A percentile compares a stretch with the other conserved stretches of the same genome.
Evolutionary conservation across 1,140 invertebrate genomes (phyloP).

Genomic region (Physella acuta): DNA sequence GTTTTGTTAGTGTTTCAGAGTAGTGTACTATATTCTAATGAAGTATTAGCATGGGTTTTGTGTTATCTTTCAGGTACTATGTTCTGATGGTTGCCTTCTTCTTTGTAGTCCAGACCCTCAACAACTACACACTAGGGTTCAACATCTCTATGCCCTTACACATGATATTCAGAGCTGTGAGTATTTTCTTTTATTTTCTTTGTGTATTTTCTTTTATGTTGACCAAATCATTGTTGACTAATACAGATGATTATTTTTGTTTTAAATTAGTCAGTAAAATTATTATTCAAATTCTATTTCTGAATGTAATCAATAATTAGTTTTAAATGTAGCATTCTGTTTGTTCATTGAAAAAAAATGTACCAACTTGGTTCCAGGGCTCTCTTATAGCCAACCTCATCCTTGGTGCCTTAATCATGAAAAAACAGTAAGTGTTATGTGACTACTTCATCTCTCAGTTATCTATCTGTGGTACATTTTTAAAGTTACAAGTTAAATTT

Average conservation of each 20-base stretch:
- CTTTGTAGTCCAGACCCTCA: slow-evolving; percentile 88
- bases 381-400: slow-evolving; percentile 96
- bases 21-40: background rate
- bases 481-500: no score
- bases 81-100: slow-evolving; percentile 84
- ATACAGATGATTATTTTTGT: no score
- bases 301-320: no score
- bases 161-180: slow-evolving; percentile 96
- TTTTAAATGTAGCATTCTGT: no score
- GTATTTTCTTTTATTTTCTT: slow-evolving; percentile 50
- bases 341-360: no score
- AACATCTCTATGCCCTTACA: slow-evolving; percentile 98
- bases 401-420: slow-evolving; percentile 87
- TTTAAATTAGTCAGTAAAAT: no score
- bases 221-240: no score
- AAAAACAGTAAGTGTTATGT: slow-evolving; percentile 70
- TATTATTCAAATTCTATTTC: no score
- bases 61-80: slow-evolving; percentile 68
- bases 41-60: background rate
- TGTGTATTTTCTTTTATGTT: slow-evolving; percentile 15
- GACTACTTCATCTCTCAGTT: no score
- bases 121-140: slow-evolving; percentile 95
- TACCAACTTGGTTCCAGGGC: slow-evolving; percentile 73
- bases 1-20: background rate
- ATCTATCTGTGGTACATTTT: no score